These are phyloP conservation scores for Trypoxylon attenuatum DNA, from an alignment of 2,888 invertebrate species.

Conservation along the genomic window DNA sequence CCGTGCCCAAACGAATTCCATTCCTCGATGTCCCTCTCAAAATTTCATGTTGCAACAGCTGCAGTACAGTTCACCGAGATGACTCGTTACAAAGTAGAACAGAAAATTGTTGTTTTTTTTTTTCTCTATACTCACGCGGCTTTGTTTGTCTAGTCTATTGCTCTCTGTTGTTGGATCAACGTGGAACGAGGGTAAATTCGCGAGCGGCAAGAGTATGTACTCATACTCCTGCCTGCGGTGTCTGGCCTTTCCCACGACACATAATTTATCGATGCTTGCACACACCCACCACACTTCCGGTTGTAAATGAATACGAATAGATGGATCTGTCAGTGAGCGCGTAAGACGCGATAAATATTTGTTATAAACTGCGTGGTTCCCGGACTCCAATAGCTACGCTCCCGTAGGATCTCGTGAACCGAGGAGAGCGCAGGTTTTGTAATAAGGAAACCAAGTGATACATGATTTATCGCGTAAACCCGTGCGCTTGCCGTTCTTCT, in stretches of 20 bases:
- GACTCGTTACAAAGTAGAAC: too few species aligned
- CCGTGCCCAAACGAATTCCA: too few species aligned
- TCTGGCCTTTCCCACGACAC: conserved; percentile 26
- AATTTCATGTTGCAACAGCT: too few species aligned
- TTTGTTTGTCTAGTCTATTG: neutral
- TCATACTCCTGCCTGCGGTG: conserved; percentile 2
- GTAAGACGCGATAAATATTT: conserved; percentile 22
- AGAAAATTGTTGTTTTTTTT: neutral
- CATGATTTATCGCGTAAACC: neutral
- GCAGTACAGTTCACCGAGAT: too few species aligned
- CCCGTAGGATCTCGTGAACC: neutral
- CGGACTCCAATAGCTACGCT: too few species aligned
- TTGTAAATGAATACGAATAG: conserved; percentile 32
- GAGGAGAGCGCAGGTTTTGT: neutral
- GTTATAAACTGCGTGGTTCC: conserved; percentile 1
- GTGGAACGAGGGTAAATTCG: conserved; percentile 29
- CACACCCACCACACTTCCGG: neutral
- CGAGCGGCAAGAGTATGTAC: conserved; percentile 4
- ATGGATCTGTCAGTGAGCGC: conserved; percentile 18
- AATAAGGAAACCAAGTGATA: neutral
- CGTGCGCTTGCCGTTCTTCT: too few species aligned
- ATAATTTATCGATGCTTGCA: conserved; percentile 33
- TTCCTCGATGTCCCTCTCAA: too few species aligned
- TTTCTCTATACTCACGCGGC: neutral
- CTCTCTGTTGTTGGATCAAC: conserved; percentile 2